Evolutionary conservation across 2,888 invertebrate genomes (phyloP).

Genomic region (Pharmacophagus antenor): DNA sequence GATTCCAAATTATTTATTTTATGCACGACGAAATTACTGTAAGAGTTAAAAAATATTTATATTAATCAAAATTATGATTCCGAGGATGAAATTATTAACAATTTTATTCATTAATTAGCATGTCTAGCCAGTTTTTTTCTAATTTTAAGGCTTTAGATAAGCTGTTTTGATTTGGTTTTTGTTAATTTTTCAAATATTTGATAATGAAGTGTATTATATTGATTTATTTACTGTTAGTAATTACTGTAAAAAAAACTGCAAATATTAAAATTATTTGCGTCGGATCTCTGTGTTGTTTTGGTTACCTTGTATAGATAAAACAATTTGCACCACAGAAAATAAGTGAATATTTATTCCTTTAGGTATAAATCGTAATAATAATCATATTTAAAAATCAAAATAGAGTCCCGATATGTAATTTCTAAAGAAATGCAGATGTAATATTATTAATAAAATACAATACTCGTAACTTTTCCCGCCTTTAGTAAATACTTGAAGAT

Average conservation of each 20-base stretch:
- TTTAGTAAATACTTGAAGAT: no score
- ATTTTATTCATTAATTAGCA: conserved; percentile 9
- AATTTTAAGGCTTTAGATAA: not conserved
- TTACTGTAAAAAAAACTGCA: not conserved
- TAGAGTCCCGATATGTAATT: no score
- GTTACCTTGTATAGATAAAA: no score
- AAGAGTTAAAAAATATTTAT: not conserved
- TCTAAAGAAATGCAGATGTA: no score
- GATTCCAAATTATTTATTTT: not conserved
- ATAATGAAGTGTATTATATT: not conserved
- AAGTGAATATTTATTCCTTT: no score
- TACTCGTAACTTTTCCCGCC: no score
- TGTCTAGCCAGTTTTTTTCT: not conserved
- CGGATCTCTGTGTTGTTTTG: no score
- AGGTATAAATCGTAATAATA: no score
- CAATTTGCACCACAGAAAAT: no score
- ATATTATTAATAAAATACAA: no score
- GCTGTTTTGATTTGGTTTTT: not conserved
- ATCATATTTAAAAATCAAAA: no score
- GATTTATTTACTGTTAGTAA: not conserved
- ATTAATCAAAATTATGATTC: not conserved
- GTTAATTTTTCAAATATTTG: not conserved
- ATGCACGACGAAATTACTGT: not conserved
- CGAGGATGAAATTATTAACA: not conserved
- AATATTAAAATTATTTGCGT: no score